Percentiles rank a stretch among this genome's conserved stretches.
phyloP scores from a whole-genome alignment of 92 coral and sea anemone genomes.

The Phymanthus crucifer region DNA sequence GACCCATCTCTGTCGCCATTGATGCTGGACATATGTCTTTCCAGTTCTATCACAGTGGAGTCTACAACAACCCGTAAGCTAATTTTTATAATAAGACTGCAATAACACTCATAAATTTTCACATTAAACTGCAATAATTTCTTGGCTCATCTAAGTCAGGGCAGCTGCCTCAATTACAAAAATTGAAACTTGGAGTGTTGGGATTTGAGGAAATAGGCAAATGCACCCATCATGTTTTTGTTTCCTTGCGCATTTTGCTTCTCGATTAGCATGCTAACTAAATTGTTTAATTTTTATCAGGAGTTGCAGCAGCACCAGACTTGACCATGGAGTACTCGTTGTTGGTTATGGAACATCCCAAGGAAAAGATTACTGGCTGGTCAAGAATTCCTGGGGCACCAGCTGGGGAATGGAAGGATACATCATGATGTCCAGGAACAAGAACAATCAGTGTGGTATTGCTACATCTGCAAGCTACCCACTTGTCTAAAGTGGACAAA shows the following conservation, averaged over 20 bases:
- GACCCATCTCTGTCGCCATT: conserved; percentile 86
- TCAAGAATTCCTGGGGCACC: conserved; percentile 91
- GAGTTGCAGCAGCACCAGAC: conserved; percentile 63
- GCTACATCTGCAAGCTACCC: conserved; percentile 86
- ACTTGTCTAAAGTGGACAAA: conserved; percentile 49
- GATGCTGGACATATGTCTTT: conserved; percentile 77
- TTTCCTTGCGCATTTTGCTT: too few relatives aligned
- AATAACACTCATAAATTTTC: too few relatives aligned
- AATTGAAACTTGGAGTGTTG: too few relatives aligned
- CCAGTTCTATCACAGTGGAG: conserved; percentile 78
- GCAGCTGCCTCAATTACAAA: too few relatives aligned
- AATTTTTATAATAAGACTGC: not conserved
- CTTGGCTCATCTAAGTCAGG: too few relatives aligned
- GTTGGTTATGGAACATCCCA: conserved; percentile 85
- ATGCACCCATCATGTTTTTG: too few relatives aligned
- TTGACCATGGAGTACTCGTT: conserved; percentile 87
- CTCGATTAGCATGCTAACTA: not conserved
- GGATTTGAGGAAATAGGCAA: too few relatives aligned
- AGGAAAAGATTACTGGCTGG: conserved; percentile 95
- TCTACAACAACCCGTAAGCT: conserved; percentile 79
- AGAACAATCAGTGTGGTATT: conserved; percentile 92
- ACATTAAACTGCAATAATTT: too few relatives aligned
- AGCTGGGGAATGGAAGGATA: conserved; percentile 91
- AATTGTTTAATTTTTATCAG: conserved; percentile 25
- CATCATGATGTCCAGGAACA: conserved; percentile 96